Conservation (phyloP, 37 sponge, comb jelly and placozoan species). For the Chondrosia reniformis region DNA sequence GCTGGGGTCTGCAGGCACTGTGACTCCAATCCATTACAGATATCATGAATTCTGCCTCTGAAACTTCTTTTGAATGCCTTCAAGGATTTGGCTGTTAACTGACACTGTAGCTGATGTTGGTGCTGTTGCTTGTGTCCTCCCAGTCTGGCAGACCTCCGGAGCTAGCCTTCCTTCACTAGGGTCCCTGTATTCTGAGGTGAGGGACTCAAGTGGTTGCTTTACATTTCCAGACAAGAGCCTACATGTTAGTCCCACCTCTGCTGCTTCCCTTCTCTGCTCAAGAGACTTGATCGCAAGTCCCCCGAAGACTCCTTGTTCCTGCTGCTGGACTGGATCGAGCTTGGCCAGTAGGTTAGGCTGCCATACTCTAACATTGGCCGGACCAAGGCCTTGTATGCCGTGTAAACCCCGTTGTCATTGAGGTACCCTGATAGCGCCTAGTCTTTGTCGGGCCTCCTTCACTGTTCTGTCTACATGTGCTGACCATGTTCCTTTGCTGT, state of each 20-base stretch:
- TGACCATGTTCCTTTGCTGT: background rate
- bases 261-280: background rate
- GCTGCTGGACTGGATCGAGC: slow-evolving; percentile 25
- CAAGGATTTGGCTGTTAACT: no score
- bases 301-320: background rate
- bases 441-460: background rate
- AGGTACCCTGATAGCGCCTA: background rate
- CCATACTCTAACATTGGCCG: slow-evolving; percentile 7
- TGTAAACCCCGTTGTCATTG: background rate
- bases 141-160: no score
- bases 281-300: background rate
- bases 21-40: no score
- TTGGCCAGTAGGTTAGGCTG: background rate
- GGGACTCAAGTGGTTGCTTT: no score
- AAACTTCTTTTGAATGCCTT: no score
- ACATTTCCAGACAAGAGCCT: no score
- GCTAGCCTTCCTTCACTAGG: no score
- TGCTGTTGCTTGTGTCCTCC: no score
- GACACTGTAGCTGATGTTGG: no score
- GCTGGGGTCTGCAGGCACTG: no score
- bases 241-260: background rate
- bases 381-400: slow-evolving; percentile 17
- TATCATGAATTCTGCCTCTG: no score
- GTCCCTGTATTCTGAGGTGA: no score
- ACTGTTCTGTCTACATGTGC: background rate